A percentile compares a stretch with the other conserved stretches of the same genome.
Conservation (phyloP, 2,888 invertebrate genomes). For the Agonopterix subpropinquella region DNA sequence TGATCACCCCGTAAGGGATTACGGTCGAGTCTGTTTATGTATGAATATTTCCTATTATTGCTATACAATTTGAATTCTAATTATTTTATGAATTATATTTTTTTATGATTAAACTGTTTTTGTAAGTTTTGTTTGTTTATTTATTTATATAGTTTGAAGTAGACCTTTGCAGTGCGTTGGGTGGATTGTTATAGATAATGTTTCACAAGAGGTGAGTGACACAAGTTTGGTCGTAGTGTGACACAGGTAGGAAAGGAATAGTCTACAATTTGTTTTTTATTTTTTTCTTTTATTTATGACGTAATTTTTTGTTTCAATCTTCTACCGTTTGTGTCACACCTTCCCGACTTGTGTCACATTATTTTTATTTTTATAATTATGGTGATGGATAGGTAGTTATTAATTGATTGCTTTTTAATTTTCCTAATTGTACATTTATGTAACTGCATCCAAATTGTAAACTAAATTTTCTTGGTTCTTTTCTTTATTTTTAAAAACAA, state of each 20-base stretch:
- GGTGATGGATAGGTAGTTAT: no score
- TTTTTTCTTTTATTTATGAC: constrained; percentile 12
- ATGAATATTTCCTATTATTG: constrained; percentile 2
- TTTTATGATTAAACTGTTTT: constrained; percentile 19
- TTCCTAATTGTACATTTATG: no score
- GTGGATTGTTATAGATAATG: constrained; percentile 23
- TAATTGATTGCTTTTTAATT: no score
- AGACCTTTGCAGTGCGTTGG: constrained; percentile 23
- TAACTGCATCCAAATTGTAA: no score
- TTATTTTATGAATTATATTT: not conserved
- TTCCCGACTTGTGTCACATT: constrained; percentile 76
- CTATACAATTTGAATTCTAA: constrained; percentile 1
- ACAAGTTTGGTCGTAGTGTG: constrained; percentile 72
- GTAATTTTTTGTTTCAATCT: not conserved
- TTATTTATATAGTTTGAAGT: constrained; percentile 12
- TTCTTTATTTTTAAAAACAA: no score
- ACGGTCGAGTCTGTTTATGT: no score
- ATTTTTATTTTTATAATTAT: not conserved
- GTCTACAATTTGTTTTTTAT: constrained; percentile 6
- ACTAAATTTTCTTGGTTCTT: no score
- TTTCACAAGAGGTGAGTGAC: constrained; percentile 64
- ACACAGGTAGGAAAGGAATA: constrained; percentile 72
- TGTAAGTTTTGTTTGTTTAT: constrained; percentile 7
- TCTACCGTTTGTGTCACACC: constrained; percentile 63
- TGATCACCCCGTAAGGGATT: no score